Conservation (phyloP, 2,797 vertebrate species). For the Paratrypauchen microcephalus region DNA sequence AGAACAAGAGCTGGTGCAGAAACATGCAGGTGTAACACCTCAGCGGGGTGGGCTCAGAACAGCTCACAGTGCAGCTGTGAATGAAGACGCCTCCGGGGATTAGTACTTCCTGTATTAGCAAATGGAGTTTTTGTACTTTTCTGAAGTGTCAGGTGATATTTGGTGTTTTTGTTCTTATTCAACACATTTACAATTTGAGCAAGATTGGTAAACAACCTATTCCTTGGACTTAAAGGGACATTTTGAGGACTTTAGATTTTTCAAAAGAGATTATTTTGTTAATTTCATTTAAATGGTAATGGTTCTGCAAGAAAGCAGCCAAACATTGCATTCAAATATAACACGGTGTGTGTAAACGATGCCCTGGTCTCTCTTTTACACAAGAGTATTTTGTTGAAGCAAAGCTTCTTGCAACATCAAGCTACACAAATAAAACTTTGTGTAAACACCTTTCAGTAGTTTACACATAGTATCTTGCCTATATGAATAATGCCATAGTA, state of each 20-base stretch:
- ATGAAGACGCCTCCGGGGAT: constrained; percentile 38
- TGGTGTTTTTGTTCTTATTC: not conserved
- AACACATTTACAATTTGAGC: not conserved
- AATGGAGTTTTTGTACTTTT: constrained; percentile 12
- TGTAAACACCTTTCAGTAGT: no score
- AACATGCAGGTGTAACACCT: constrained; percentile 51
- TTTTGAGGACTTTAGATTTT: not conserved
- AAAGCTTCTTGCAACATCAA: no score
- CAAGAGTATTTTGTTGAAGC: no score
- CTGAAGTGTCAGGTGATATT: constrained; percentile 1
- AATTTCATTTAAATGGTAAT: not conserved
- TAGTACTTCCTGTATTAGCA: constrained; percentile 35
- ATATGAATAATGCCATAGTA: no score
- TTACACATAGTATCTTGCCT: no score
- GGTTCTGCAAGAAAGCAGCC: no score
- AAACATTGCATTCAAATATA: no score
- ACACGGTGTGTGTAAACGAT: no score
- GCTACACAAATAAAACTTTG: no score
- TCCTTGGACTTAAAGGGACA: not conserved
- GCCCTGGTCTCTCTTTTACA: no score
- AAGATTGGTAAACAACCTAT: not conserved
- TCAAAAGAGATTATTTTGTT: not conserved
- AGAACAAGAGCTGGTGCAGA: constrained; percentile 43
- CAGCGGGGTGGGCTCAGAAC: constrained; percentile 40
- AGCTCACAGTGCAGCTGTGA: constrained; percentile 48